Percentiles rank a stretch among this genome's conserved stretches.
Evolutionary conservation across 1,140 invertebrate species (phyloP).

Genomic region (Babylonia areolata): DNA sequence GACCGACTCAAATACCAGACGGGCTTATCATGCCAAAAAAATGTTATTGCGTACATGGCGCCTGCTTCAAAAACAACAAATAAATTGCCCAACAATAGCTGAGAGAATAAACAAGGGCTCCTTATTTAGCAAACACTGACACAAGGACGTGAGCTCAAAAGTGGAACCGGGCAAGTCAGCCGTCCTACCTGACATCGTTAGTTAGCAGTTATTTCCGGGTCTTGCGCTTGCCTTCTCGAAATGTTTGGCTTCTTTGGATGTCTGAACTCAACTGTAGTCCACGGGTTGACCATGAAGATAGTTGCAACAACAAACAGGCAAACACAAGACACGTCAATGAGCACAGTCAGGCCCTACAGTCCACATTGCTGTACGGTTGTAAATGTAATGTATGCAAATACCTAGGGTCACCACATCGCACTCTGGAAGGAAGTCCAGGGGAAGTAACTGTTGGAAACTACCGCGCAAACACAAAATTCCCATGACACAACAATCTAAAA

Average conservation of each 20-base stretch:
- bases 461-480: slow-evolving; percentile 34
- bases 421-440: slow-evolving; percentile 21
- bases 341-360: slow-evolving; percentile 49
- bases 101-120: slow-evolving; percentile 4
- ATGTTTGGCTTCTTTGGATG: not conserved
- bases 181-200: slow-evolving; percentile 27
- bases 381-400: slow-evolving; percentile 53
- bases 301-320: slow-evolving; percentile 53
- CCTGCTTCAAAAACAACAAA: not conserved
- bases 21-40: not conserved
- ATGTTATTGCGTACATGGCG: not conserved
- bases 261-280: slow-evolving; percentile 26
- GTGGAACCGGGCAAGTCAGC: not conserved
- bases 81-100: not conserved
- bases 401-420: slow-evolving; percentile 46
- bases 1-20: not conserved
- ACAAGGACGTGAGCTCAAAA: slow-evolving; percentile 7
- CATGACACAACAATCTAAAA: not conserved
- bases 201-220: slow-evolving; percentile 24
- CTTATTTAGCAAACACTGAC: slow-evolving; percentile 20
- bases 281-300: slow-evolving; percentile 23
- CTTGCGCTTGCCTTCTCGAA: slow-evolving; percentile 34
- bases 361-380: slow-evolving; percentile 38
- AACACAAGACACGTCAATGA: slow-evolving; percentile 35
- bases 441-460: slow-evolving; percentile 31